Percentiles rank a stretch among this genome's conserved stretches.
Conservation (phyloP, 2,888 invertebrate genomes). For the Megalurothrips usitatus region DNA sequence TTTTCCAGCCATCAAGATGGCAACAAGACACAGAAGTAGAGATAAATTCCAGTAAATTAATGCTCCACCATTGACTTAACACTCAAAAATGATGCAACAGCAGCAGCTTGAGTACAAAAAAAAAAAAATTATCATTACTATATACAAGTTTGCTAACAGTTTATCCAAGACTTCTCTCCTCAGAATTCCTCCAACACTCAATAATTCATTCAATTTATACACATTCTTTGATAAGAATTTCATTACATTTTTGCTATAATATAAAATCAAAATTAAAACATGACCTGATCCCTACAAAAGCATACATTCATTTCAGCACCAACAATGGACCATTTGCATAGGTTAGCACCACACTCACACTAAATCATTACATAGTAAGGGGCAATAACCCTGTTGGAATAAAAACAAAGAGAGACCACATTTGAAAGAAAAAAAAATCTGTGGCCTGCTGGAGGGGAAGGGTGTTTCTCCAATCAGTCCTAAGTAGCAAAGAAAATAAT, state of each 20-base stretch:
- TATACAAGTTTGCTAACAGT: not conserved
- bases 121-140: not conserved
- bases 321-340: not conserved
- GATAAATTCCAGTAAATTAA: not conserved
- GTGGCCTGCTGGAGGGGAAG: not conserved
- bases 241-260: not conserved
- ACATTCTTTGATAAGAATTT: not conserved
- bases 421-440: slow-evolving; percentile 15
- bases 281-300: not conserved
- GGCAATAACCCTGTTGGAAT: not conserved
- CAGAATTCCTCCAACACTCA: not conserved
- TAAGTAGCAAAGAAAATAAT: not conserved
- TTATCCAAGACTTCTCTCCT: not conserved
- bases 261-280: not conserved
- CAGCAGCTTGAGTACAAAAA: not conserved
- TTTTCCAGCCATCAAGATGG: slow-evolving; percentile 15
- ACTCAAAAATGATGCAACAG: not conserved
- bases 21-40: not conserved
- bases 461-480: not conserved
- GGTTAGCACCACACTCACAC: not conserved
- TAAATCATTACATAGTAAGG: not conserved
- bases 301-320: not conserved
- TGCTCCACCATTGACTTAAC: not conserved
- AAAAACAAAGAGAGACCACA: not conserved
- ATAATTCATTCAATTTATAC: not conserved